Evolutionary conservation across 2,888 invertebrate genomes (phyloP), one percentile per base, ranked within the genome.

Genomic region (Timandra comae): DNA sequence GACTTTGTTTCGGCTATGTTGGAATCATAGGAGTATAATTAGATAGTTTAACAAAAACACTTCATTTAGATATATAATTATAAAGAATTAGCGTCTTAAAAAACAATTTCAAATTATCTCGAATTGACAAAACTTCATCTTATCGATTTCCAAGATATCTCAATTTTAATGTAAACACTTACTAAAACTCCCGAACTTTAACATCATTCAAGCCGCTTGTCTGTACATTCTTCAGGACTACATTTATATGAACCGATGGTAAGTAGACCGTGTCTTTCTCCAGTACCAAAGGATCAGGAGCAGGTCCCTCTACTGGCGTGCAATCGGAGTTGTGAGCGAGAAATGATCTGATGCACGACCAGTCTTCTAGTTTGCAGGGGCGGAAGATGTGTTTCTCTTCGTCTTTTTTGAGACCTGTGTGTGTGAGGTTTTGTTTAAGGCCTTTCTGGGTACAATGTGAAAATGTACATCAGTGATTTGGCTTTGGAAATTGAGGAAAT

Each of bases 101-200:
- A n/a, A n/a, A n/a, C n/a, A n/a, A n/a, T n/a, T n/a, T n/a, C n/a
- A n/a, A n/a, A n/a, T n/a, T n/a, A n/a, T n/a, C n/a, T n/a, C n/a
- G n/a, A n/a, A n/a, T n/a, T n/a, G n/a, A n/a, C n/a, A n/a, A n/a
- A n/a, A n/a, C n/a, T n/a, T n/a, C n/a, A n/a, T n/a, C n/a, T n/a
- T n/a, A n/a, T n/a, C n/a, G n/a, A n/a, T n/a, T n/a, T n/a, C n/a
- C n/a, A n/a, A n/a, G n/a, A n/a, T n/a, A n/a, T n/a, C n/a, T n/a
- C n/a, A n/a, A n/a, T n/a, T 11, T 12, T 8, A 13, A 8, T 13
- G n/a, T 16, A 13, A 27, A 6, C 8, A 29, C 29, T 23, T 31
- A 35, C 35, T 35, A 35, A 24, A 35, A 31, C 7, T 35, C 35
- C n/a, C 2, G 27, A 7, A 35, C 8, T 28, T 28, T 24, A 6